These are phyloP conservation scores for Champsocephalus esox DNA, from an alignment of 2,797 vertebrate species.

Conservation along the genomic window DNA sequence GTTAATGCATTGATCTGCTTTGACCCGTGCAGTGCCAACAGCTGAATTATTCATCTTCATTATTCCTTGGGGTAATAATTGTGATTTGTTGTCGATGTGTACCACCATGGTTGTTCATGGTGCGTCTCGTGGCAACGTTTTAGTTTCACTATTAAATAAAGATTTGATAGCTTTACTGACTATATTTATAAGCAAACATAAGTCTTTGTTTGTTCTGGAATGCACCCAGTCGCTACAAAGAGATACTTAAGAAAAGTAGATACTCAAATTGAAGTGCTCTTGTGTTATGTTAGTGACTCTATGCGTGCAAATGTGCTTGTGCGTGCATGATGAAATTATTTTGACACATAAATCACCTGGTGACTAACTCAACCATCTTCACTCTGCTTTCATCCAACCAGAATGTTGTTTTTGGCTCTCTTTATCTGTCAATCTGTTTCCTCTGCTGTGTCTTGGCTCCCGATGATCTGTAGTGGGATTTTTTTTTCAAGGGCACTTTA, in stretches of 20 bases:
- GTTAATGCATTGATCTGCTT: slow-evolving; percentile 15
- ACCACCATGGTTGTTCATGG: no score
- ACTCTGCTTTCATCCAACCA: slow-evolving; percentile 33
- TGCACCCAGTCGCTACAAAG: neutral
- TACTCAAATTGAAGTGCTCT: neutral
- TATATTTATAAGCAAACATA: neutral
- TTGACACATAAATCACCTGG: slow-evolving; percentile 22
- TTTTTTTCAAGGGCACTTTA: slow-evolving; percentile 8
- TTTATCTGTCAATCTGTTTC: slow-evolving; percentile 44
- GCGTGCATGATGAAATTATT: slow-evolving; percentile 23
- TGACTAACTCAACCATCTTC: slow-evolving; percentile 51
- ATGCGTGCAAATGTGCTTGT: no score
- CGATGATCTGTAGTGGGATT: slow-evolving; percentile 5
- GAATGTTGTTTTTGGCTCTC: slow-evolving; percentile 53
- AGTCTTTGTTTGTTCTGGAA: neutral
- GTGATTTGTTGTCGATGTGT: no score
- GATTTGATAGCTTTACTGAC: neutral
- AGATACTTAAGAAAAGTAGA: neutral
- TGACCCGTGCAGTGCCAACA: slow-evolving; percentile 4
- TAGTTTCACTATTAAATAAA: no score
- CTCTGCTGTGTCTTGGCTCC: slow-evolving; percentile 27
- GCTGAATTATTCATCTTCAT: slow-evolving; percentile 26
- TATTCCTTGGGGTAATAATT: slow-evolving; percentile 4
- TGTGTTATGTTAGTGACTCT: neutral
- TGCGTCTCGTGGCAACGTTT: no score